Conservation (phyloP, 1,140 invertebrate genomes). For the Hydropsyche tenuis region DNA sequence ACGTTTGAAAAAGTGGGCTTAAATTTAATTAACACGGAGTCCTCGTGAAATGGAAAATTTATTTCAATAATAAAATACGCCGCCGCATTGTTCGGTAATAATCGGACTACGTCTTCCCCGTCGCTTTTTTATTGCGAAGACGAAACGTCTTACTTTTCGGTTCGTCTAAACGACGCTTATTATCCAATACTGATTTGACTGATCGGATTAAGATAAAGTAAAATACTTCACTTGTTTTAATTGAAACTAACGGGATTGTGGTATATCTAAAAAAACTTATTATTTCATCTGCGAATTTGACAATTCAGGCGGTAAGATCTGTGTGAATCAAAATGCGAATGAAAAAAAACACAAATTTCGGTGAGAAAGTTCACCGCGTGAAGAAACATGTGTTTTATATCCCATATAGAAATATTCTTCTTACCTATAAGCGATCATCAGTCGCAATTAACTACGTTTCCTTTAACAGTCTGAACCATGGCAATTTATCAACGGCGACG, state of each 20-base stretch:
- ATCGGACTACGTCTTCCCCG: too few species aligned
- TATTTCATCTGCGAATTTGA: slow-evolving; percentile 7
- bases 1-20: too few species aligned
- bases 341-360: not conserved
- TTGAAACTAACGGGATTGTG: slow-evolving; percentile 7
- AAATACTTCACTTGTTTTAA: slow-evolving; percentile 22
- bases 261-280: slow-evolving; percentile 3
- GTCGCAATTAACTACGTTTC: slow-evolving; percentile 45
- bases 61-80: too few species aligned
- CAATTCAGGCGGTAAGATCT: not conserved
- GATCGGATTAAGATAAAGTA: slow-evolving; percentile 20
- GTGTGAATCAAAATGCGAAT: not conserved
- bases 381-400: not conserved
- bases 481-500: slow-evolving; percentile 36
- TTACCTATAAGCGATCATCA: slow-evolving; percentile 26
- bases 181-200: slow-evolving; percentile 20
- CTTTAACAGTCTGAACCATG: slow-evolving; percentile 31
- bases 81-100: too few species aligned
- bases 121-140: too few species aligned
- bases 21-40: too few species aligned
- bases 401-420: slow-evolving; percentile 1
- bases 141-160: too few species aligned
- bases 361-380: not conserved
- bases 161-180: slow-evolving; percentile 12
- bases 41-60: too few species aligned